Evolutionary conservation across 2,113 vertebrate species (phyloP).

Genomic region (Stegastes partitus): DNA sequence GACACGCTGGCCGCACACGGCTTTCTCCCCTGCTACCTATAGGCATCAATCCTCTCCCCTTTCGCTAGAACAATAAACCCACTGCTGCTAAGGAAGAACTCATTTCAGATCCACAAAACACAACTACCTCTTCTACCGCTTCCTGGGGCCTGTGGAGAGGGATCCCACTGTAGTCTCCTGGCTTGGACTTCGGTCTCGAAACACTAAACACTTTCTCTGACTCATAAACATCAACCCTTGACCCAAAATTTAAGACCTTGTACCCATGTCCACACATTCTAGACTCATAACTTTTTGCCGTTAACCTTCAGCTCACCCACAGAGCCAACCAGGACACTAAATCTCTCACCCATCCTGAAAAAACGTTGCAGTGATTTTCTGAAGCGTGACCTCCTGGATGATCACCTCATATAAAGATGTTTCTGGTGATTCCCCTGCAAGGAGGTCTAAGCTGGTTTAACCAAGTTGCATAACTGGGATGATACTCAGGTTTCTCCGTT

Average conservation of each 20-base stretch:
- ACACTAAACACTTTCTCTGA: constrained; percentile 40
- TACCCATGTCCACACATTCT: constrained; percentile 27
- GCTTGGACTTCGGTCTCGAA: constrained; percentile 18
- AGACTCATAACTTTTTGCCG: constrained; percentile 14
- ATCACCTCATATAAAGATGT: constrained; percentile 47
- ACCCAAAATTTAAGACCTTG: constrained; percentile 44
- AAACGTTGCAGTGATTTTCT: background rate
- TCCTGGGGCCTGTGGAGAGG: constrained; percentile 50
- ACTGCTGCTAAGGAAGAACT: constrained; percentile 72
- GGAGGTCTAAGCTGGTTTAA: constrained; percentile 68
- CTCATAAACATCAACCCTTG: constrained; percentile 49
- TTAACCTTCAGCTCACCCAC: constrained; percentile 30
- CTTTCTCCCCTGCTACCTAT: constrained; percentile 80
- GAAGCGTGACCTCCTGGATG: constrained; percentile 30
- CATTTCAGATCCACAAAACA: constrained; percentile 72
- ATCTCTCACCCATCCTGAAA: background rate
- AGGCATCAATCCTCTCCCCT: constrained; percentile 85
- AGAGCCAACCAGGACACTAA: constrained; percentile 18
- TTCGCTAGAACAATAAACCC: constrained; percentile 86
- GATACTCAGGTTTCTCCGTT: constrained; percentile 66
- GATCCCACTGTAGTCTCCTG: constrained; percentile 49
- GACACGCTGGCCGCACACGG: constrained; percentile 73
- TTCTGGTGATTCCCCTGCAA: constrained; percentile 49
- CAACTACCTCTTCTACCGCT: constrained; percentile 58
- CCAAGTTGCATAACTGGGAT: constrained; percentile 72